Percentiles rank a stretch among this genome's conserved stretches.
These are phyloP conservation scores for Meloidogyne floridensis DNA, from an alignment of 1,140 invertebrate species.

Conservation along the genomic window DNA sequence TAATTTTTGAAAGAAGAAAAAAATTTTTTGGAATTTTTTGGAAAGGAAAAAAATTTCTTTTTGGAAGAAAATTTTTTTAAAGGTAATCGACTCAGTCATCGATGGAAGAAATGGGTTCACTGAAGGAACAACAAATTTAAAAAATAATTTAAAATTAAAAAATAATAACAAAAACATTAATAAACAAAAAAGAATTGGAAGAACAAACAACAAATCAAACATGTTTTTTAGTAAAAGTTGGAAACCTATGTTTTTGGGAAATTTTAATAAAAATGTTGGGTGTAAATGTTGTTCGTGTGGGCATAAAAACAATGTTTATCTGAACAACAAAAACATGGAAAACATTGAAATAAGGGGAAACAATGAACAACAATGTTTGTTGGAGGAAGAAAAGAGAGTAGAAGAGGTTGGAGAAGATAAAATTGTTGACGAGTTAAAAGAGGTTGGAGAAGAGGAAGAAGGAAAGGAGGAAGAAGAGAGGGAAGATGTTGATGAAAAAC, in stretches of 20 bases:
- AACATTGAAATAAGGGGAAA: background rate
- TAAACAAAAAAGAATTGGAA: background rate
- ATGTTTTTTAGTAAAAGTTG: background rate
- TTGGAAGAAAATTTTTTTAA: background rate
- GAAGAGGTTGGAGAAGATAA: background rate
- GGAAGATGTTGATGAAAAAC: background rate
- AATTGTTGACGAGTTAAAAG: background rate
- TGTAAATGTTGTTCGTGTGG: conserved; percentile 4
- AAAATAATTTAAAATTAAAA: background rate
- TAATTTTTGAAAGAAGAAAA: no score
- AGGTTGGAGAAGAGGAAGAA: background rate
- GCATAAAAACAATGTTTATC: background rate
- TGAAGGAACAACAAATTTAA: conserved; percentile 17
- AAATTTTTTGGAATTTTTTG: no score
- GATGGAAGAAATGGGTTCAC: conserved; percentile 30
- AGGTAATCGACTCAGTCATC: conserved; percentile 43
- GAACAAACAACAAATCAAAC: background rate
- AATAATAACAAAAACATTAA: background rate
- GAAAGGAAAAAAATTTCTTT: no score
- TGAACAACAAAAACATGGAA: background rate
- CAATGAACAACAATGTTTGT: background rate
- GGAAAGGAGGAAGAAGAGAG: background rate
- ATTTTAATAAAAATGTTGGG: background rate
- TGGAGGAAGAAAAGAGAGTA: background rate
- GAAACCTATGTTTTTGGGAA: background rate